Base-by-base conservation (phyloP, 1,140 invertebrate genomes). In the Galendromus occidentalis region DNA sequence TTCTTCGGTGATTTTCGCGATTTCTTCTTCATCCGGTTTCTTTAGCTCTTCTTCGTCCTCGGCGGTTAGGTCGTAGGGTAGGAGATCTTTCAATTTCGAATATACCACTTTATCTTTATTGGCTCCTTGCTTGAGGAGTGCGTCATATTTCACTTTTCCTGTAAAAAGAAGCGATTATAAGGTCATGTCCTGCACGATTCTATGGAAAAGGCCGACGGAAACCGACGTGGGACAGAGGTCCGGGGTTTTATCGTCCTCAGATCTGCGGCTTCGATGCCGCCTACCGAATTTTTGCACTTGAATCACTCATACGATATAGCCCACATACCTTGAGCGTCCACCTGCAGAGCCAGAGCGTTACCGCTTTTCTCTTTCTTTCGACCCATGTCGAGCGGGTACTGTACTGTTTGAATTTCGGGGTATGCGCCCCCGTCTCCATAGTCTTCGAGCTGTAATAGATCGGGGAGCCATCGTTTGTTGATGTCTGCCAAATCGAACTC, bases 371-470 rank as follows among this genome's bases (percentile, higher is more conserved):
- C 83, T 28, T 67, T 66, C 69, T 81, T 80, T 0, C 69, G 69
- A 29, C 86, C 86, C 81, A 95, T 87, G 68, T 85, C 85, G 30
- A 98, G 76, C 0, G 96, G 96, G 78, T 92, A 95, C 72, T 99
- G 96, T 0, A 92, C 92, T 14, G 98, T 86, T 74, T 86, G 87
- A 66, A 98, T 94, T 79, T 99, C 96, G 0, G 96, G 95, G 77
- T 93, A 99, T 0, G 96, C 91, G 12, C 96, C 96, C 7, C 96
- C 96, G 85, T 98, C 94, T 71, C 83, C 83, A 81, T 83, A 90
- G 77, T 89, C 87, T 80, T 82, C 69, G 39, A 69, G 44, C 65
- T 66, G 9, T 20, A 59, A 65, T 33, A 44, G 14, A 66, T 33
- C 42, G 42, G 17, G 44, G 65, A 20, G 65, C 69, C 69, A n/a